Evolutionary conservation across 2,797 vertebrate genomes (phyloP), one percentile per base, ranked within the genome.

Genomic region (Falco columbarius): DNA sequence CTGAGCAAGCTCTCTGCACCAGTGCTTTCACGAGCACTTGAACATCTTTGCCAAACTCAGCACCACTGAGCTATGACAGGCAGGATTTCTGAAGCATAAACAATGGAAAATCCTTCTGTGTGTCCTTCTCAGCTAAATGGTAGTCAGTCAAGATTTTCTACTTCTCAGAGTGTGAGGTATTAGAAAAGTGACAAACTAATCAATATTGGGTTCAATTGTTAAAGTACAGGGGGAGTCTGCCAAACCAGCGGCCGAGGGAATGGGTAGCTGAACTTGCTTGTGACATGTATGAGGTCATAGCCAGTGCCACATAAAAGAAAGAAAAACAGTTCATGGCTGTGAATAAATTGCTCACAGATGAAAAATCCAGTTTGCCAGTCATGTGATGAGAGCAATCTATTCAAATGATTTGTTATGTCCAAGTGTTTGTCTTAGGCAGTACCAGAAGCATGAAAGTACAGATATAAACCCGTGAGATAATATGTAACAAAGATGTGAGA

Each of bases 291-390:
- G 96, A 91, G 93, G 94, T 93, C 95, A 96, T 85, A 94, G 79
- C 47, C 81, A 96, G 92, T 94, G 93, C 89, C 95, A 93, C 95
- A 97, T 96, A 51, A 96, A 97, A 97, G 94, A 92, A 97, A 96
- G 96, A 92, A 97, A 97, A 96, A 95, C 95, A 96, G 62, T 93
- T 81, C 95, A 88, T 96, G 93, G 85, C 93, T 97, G 93, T 94
- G 95, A 97, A 97, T 96, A 97, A 97, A 96, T 97, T 97, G 96
- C 97, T 96, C 96, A 79, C 95, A 97, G 96, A 96, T 97, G 95
- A 97, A 97, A 94, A 95, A 97, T 96, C 95, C 73, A 88, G 89
- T 97, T 97, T 97, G 91, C 95, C 91, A 97, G 95, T 95, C 85
- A 88, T 84, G 80, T 94, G 96, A 94, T 92, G 96, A 93, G 90